phyloP scores from a whole-genome alignment of 2,113 vertebrate genomes.

The Tenrec ecaudatus region DNA sequence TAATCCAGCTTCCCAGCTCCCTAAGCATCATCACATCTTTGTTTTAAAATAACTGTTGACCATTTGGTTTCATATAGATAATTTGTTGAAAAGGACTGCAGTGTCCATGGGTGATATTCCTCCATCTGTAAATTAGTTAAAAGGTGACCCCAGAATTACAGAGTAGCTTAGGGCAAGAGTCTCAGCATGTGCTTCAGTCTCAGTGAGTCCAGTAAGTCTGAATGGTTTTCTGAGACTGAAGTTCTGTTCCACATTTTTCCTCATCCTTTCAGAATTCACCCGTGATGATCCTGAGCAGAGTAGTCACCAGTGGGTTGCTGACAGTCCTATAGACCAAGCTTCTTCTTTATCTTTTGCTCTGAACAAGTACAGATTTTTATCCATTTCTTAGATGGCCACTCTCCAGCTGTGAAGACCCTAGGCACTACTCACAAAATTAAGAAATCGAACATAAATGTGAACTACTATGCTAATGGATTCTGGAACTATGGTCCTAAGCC shows the following conservation, averaged over 20 bases:
- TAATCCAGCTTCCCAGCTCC: too few relatives aligned
- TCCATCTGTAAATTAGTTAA: too few relatives aligned
- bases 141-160: background rate
- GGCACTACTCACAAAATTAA: background rate
- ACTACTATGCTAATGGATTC: too few relatives aligned
- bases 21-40: too few relatives aligned
- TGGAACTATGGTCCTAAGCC: background rate
- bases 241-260: background rate
- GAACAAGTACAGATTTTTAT: background rate
- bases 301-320: background rate
- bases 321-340: too few relatives aligned
- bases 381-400: background rate
- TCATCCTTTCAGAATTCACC: background rate
- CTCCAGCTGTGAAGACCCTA: background rate
- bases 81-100: too few relatives aligned
- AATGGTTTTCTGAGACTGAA: background rate
- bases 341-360: background rate
- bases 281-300: background rate
- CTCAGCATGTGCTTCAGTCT: background rate
- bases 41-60: too few relatives aligned
- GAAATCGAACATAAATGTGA: background rate
- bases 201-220: background rate
- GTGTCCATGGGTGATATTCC: too few relatives aligned
- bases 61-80: too few relatives aligned
- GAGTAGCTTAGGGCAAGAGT: background rate